Percentiles rank a stretch among this genome's conserved stretches.
Conservation (phyloP, 2,888 invertebrate species). For the Drosophila testacea region DNA sequence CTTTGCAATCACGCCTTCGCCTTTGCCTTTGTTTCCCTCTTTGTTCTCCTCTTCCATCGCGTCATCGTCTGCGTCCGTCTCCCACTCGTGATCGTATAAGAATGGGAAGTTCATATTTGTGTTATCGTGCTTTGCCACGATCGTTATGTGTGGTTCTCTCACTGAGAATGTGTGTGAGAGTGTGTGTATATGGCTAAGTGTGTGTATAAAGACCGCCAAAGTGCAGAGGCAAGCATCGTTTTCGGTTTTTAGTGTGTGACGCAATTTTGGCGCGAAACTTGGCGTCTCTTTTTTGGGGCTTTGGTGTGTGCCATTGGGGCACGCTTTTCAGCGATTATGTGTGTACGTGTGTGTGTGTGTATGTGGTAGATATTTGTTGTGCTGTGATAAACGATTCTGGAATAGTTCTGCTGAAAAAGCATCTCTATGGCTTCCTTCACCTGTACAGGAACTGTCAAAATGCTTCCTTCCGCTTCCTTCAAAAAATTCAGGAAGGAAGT, state of each 20-base stretch:
- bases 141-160: constrained; percentile 66
- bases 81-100: constrained; percentile 63
- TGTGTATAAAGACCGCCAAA: constrained; percentile 63
- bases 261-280: constrained; percentile 80
- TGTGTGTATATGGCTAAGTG: constrained; percentile 27
- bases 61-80: constrained; percentile 52
- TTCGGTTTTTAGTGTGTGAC: constrained; percentile 63
- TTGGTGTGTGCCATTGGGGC: constrained; percentile 65
- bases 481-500: constrained; percentile 23
- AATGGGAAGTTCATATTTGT: constrained; percentile 69
- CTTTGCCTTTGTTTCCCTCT: background rate
- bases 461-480: constrained; percentile 56
- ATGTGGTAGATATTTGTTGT: background rate
- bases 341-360: constrained; percentile 4
- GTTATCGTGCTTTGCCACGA: constrained; percentile 74
- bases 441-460: constrained; percentile 40
- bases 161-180: constrained; percentile 23
- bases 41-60: constrained; percentile 4
- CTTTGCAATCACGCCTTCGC: constrained; percentile 18
- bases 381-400: background rate
- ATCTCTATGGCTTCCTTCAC: constrained; percentile 18
- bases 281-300: constrained; percentile 65
- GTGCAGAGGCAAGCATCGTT: constrained; percentile 49
- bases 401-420: background rate
- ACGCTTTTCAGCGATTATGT: constrained; percentile 38